Conservation (phyloP, 2,797 vertebrate genomes). For the Pseudochirops cupreus region DNA sequence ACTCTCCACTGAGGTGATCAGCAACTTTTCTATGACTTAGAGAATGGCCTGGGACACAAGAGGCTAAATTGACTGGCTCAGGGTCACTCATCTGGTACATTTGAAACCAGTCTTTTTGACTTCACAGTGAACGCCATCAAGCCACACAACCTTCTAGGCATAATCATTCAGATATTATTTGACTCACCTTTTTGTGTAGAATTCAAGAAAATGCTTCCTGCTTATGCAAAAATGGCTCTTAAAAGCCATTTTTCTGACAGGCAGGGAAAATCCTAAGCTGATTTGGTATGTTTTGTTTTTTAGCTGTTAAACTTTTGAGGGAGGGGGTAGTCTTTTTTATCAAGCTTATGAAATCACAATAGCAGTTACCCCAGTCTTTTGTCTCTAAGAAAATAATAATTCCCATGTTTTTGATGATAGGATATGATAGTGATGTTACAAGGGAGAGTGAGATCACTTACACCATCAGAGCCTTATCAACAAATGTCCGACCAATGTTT, state of each 20-base stretch:
- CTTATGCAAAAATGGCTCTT: not conserved
- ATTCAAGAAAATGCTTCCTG: not conserved
- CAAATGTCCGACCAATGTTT: conserved; percentile 95
- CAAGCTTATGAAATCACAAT: conserved; percentile 37
- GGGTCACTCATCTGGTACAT: not conserved
- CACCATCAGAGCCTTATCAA: conserved; percentile 99
- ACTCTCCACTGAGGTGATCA: not conserved
- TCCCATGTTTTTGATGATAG: conserved; percentile 84
- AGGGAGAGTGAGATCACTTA: conserved; percentile 98
- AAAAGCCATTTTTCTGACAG: not conserved
- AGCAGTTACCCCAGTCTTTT: conserved; percentile 17
- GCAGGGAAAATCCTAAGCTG: not conserved
- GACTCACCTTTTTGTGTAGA: not conserved
- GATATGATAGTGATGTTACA: conserved; percentile 98
- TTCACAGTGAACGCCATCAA: not conserved
- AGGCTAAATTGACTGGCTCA: not conserved
- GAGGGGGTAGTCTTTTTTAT: not conserved
- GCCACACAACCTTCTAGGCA: not conserved
- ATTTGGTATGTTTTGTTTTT: not conserved
- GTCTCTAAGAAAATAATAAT: conserved; percentile 42
- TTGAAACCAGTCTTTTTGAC: not conserved
- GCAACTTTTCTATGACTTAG: not conserved
- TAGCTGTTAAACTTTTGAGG: not conserved
- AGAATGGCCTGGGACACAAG: not conserved
- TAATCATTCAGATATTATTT: not conserved